phyloP scores from a whole-genome alignment of 2,113 vertebrate species.

The Erpornis zantholeuca region DNA sequence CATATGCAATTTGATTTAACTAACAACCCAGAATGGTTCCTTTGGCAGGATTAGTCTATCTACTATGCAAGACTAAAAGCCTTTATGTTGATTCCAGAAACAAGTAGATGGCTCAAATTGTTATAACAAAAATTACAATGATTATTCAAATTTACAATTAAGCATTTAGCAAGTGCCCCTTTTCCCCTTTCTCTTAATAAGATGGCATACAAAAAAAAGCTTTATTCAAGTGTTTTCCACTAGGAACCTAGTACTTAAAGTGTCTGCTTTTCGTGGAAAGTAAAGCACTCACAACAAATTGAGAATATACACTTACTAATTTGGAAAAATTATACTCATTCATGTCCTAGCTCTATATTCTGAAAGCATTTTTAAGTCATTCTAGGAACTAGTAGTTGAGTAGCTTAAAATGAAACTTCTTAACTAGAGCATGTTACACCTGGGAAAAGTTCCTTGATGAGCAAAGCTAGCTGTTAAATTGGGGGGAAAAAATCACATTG shows the following conservation, averaged over 20 bases:
- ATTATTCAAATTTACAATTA: not conserved
- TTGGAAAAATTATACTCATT: not conserved
- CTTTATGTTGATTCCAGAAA: not conserved
- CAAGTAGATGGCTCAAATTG: not conserved
- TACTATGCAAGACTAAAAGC: not conserved
- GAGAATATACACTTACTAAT: not conserved
- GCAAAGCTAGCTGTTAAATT: slow-evolving; percentile 16
- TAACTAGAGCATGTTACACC: not conserved
- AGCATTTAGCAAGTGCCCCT: not conserved
- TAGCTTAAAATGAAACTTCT: not conserved
- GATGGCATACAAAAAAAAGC: not conserved
- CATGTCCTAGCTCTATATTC: not conserved
- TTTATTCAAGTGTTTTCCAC: not conserved
- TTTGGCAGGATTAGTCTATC: not conserved
- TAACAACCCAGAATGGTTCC: not conserved
- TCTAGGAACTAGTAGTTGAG: not conserved
- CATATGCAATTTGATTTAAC: not conserved
- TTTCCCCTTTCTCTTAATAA: not conserved
- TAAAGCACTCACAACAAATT: not conserved
- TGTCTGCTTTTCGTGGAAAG: not conserved
- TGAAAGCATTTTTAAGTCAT: not conserved
- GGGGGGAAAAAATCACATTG: not conserved
- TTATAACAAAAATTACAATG: not conserved
- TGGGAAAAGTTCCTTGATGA: slow-evolving; percentile 40
- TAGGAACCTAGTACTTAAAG: not conserved